Base-by-base conservation (phyloP, 2,888 invertebrate genomes). In the Choristoneura rosaceana region DNA sequence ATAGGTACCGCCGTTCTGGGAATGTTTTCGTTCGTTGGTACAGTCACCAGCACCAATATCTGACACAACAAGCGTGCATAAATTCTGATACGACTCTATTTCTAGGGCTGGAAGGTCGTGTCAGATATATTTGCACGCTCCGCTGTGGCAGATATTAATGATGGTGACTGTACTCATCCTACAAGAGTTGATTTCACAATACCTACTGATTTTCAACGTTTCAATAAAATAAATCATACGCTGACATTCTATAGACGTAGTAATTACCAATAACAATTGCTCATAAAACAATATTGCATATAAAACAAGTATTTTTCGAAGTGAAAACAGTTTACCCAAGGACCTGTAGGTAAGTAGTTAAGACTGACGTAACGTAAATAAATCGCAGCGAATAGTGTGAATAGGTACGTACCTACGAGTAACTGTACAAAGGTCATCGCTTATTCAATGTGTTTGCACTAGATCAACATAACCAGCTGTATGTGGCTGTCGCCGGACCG, bases 401-500 rank as follows among this genome's bases (percentile, higher is more conserved):
- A 41, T 41, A 4, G 4, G 4, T 43, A 43, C 12, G 4, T 43
- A 43, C 43, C 4, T 15, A 17, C 9, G n/a, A 14, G 41, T 41
- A 34, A 43, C 55, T 62, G 58, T 17, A 52, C 43, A 65, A 69
- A 65, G 52, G 61, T 65, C 67, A 62, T 41, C 45, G 76, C 38
- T 74, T 73, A 79, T 73, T 77, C 74, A 67, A 63, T 76, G 68
- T 55, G 64, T 66, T 52, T 70, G 52, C 33, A 74, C 45, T 94
- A 96, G 81, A 95, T 97, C 69, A 94, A 96, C 74, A 96, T 98
- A 78, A 96, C 96, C 12, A 96, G 96, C 62, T 96, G 97, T 80
- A 95, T 97, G 77, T 99, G 98, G 97, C 86, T 99, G 59, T 96
- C 97, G 2, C 95, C 97, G 74, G 98, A 98, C 81, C 94, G 97